Base-by-base conservation (phyloP, 2,888 invertebrate species). In the Apeira syringaria region DNA sequence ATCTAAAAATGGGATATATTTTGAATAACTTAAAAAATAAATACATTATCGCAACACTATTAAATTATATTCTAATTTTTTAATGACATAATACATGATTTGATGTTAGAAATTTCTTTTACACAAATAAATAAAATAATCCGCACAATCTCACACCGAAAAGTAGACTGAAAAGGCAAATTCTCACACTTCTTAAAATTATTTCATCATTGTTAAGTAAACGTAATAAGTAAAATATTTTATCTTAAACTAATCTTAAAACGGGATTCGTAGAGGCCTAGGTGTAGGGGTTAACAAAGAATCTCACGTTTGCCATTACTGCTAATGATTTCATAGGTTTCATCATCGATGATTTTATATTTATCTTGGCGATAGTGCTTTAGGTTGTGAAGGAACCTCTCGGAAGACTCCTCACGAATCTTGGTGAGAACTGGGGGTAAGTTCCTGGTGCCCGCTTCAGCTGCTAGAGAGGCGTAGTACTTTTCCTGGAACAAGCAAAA, bases 391-490 rank as follows among this genome's bases (percentile, higher is more conserved):
- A 93, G 84, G 69, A 93, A 92, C 3, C 92, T 68, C 24, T 73
- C 79, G 2, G 93, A 92, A 59, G 94, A 94, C 55, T 93, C 91
- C 46, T 94, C 93, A 33, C 95, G 91, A 15, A 96, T 89, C 61
- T 93, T 93, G 5, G 93, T 92, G 28, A 95, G 86, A 1, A 94
- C 94, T 0, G 92, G 91, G 0, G 94, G 94, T 1, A 96, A 80
- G 1, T 91, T 91, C 11, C 84, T 74, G 6, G 93, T 90, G n/a
- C 87, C 83, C 0, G 93, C 94, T 48, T 92, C 91, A 0, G 80
- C 68, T 0, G 95, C 93, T 11, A 96, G 74, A 9, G 94, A 93
- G 6, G 93, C 91, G 74, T 94, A 94, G 69, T 96, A 96, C 26
- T 80, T 80, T 64, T 93, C 93, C 86, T 94, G 93, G 1, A 74